Conservation (phyloP, 2,888 invertebrate genomes). For the Aphrophora alni region DNA sequence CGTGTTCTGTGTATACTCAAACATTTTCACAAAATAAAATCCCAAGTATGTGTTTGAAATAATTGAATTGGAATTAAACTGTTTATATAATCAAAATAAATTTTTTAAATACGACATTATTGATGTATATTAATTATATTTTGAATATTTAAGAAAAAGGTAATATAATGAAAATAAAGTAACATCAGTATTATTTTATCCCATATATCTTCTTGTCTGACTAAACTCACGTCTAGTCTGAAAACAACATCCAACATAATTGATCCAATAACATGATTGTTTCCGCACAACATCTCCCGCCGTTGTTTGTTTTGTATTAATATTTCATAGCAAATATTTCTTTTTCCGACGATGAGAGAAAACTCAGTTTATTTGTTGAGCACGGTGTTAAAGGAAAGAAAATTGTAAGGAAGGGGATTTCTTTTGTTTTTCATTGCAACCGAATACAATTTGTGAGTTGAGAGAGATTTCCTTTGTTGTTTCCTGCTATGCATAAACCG, state of each 20-base stretch:
- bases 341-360: not conserved
- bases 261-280: constrained; percentile 2
- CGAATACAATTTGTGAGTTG: not conserved
- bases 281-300: not conserved
- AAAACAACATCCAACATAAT: not conserved
- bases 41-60: too few species aligned
- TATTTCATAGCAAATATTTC: not conserved
- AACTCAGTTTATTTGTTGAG: not conserved
- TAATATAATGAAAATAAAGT: too few species aligned
- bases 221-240: too few species aligned
- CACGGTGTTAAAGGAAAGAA: not conserved
- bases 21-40: too few species aligned
- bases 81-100: too few species aligned
- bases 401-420: not conserved
- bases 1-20: too few species aligned
- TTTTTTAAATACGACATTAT: too few species aligned
- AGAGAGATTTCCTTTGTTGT: not conserved
- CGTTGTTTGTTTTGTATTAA: constrained; percentile 2
- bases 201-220: too few species aligned
- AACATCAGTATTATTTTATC: too few species aligned
- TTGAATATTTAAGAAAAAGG: too few species aligned
- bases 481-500: not conserved
- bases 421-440: not conserved
- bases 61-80: too few species aligned
- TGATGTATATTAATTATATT: too few species aligned